Percentiles rank a stretch among this genome's conserved stretches.
Conservation (phyloP, 1,140 invertebrate genomes). For the Coptotermes formosanus region DNA sequence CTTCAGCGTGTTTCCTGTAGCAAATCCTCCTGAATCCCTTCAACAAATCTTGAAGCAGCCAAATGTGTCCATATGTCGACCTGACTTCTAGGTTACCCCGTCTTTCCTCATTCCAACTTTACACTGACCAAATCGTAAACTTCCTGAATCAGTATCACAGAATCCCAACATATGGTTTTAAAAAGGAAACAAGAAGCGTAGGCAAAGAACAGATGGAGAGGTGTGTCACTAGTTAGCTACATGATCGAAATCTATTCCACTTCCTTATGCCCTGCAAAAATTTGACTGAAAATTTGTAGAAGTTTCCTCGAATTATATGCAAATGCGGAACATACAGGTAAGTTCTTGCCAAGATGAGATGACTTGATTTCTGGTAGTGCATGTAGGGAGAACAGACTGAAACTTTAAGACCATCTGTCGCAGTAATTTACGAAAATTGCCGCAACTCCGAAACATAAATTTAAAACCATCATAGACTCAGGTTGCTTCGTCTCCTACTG, state of each 20-base stretch:
- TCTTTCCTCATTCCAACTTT: neutral
- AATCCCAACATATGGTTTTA: neutral
- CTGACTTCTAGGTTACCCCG: neutral
- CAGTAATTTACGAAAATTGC: neutral
- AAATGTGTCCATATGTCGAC: neutral
- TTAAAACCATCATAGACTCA: too few relatives aligned
- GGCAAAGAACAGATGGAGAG: neutral
- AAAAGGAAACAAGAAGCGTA: neutral
- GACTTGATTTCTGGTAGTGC: neutral
- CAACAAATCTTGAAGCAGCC: slow-evolving; percentile 4
- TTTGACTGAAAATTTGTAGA: neutral
- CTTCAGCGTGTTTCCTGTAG: neutral
- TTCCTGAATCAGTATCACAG: neutral
- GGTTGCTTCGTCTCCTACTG: too few relatives aligned
- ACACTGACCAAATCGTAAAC: neutral
- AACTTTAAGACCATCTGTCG: neutral
- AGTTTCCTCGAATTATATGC: neutral
- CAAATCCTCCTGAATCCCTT: neutral
- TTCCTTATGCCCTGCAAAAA: neutral
- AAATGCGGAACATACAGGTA: neutral
- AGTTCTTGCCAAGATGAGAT: neutral
- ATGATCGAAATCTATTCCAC: neutral
- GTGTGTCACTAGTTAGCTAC: neutral
- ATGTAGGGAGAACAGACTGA: neutral
- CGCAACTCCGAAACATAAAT: too few relatives aligned